Evolutionary conservation across 2,888 invertebrate genomes (phyloP).

Genomic region (Torymus aiolomorphi): DNA sequence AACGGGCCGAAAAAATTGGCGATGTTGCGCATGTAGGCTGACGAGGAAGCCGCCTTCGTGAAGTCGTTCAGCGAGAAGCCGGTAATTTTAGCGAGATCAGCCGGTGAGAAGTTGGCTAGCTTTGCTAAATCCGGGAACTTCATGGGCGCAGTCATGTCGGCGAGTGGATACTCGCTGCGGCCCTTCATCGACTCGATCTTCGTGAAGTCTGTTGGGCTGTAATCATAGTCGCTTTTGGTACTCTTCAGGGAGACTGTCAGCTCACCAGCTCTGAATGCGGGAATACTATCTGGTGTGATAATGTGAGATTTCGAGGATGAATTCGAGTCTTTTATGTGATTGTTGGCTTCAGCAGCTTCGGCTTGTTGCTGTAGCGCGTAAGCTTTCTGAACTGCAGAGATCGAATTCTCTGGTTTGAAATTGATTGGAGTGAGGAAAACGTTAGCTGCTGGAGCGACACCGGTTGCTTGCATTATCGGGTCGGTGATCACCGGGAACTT

Average conservation of each 20-base stretch:
- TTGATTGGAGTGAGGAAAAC: slow-evolving; percentile 84
- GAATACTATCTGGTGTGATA: slow-evolving; percentile 67
- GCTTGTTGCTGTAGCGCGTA: slow-evolving; percentile 65
- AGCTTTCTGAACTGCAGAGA: slow-evolving; percentile 70
- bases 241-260: slow-evolving; percentile 73
- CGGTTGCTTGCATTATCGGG: slow-evolving; percentile 83
- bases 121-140: slow-evolving; percentile 73
- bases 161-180: slow-evolving; percentile 69
- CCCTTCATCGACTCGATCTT: slow-evolving; percentile 67
- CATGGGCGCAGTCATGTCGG: slow-evolving; percentile 71
- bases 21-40: slow-evolving; percentile 71
- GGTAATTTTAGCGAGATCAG: slow-evolving; percentile 72
- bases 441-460: slow-evolving; percentile 83
- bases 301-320: slow-evolving; percentile 51
- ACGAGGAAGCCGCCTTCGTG: slow-evolving; percentile 69
- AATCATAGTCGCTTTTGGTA: slow-evolving; percentile 71
- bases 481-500: slow-evolving; percentile 84
- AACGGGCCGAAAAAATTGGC: slow-evolving; percentile 72
- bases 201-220: slow-evolving; percentile 67
- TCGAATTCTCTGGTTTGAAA: slow-evolving; percentile 71
- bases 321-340: slow-evolving; percentile 60
- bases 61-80: slow-evolving; percentile 72
- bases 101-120: slow-evolving; percentile 70
- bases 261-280: slow-evolving; percentile 72
- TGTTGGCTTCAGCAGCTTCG: slow-evolving; percentile 64